Base-by-base conservation (phyloP, 2,888 invertebrate genomes). In the Mystacides longicornis region DNA sequence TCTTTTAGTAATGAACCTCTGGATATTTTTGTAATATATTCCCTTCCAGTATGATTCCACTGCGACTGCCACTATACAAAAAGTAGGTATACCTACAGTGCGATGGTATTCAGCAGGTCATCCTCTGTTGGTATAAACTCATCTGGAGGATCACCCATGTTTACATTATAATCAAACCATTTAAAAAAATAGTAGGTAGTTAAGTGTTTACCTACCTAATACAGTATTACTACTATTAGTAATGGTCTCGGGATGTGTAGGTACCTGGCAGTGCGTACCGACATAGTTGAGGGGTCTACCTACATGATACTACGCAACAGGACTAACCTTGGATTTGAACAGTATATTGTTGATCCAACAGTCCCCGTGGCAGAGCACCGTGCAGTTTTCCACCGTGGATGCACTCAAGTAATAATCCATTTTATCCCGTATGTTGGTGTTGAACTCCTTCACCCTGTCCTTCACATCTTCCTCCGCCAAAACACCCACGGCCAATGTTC, bases 261-360 rank as follows among this genome's bases (percentile, higher is more conserved):
- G 2, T 18, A 45, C 9, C 2, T 45, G 18, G 16, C 2, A 37
- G 2, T 37, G 14, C n/a, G n/a, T 37, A n/a, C 3, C 2, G 16
- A 37, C 16, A n/a, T 37, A 2, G 14, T 37, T n/a, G 37, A 37
- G 3, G 2, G 14, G n/a, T 16, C 16, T 2, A 16, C 14, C 16
- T 37, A 37, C 37, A 2, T 37, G 14, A 31, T 51, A n/a, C n/a
- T n/a, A n/a, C n/a, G n/a, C 9, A 52, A 52, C n/a, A 31, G 20
- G 18, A 11, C 20, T 54, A 19, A 59, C 59, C 56, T 57, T 50
- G 23, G 55, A 54, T 57, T 57, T 57, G 31, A 55, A 59, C 2
- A 59, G 18, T n/a, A 59, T 43, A 20, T 59, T 59, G 33, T 59
- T 59, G 18, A 46, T 52, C 59, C 59, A 59, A 16, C 54, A 57